phyloP scores from a whole-genome alignment of 2,797 vertebrate species.

The Acanthornis magna region DNA sequence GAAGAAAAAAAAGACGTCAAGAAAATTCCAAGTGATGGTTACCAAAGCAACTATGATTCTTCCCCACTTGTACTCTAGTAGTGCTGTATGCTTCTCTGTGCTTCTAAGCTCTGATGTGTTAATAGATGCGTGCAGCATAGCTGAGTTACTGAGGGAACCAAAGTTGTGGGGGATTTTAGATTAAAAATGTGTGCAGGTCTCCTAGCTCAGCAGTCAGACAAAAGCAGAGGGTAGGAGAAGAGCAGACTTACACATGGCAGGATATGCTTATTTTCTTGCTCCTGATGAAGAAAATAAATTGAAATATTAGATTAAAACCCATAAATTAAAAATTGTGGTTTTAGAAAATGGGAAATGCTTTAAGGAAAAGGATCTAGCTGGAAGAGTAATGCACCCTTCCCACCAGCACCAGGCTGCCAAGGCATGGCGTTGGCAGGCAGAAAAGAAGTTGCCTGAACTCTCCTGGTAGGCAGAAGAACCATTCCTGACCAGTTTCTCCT shows the following conservation, averaged over 20 bases:
- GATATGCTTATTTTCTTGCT: neutral
- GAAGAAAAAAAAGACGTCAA: neutral
- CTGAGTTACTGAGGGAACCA: constrained; percentile 14
- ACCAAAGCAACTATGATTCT: constrained; percentile 43
- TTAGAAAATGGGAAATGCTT: neutral
- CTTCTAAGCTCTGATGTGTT: neutral
- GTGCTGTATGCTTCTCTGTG: neutral
- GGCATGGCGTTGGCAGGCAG: neutral
- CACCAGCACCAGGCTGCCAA: neutral
- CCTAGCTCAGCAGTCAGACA: neutral
- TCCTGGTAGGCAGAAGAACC: neutral
- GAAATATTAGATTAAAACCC: neutral
- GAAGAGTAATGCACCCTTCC: neutral
- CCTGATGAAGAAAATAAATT: neutral
- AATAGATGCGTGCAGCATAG: neutral
- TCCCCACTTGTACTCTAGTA: neutral
- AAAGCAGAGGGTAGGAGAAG: neutral
- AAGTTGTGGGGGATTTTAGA: neutral
- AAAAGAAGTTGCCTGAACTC: neutral
- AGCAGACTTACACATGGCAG: neutral
- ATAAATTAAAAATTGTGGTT: neutral
- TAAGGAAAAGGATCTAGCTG: neutral
- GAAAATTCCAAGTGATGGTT: constrained; percentile 18
- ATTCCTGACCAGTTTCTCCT: neutral
- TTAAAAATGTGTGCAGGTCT: neutral